Evolutionary conservation across 1,140 invertebrate genomes (phyloP), one percentile per base, ranked within the genome.

Genomic region (Cotesia vestalis): DNA sequence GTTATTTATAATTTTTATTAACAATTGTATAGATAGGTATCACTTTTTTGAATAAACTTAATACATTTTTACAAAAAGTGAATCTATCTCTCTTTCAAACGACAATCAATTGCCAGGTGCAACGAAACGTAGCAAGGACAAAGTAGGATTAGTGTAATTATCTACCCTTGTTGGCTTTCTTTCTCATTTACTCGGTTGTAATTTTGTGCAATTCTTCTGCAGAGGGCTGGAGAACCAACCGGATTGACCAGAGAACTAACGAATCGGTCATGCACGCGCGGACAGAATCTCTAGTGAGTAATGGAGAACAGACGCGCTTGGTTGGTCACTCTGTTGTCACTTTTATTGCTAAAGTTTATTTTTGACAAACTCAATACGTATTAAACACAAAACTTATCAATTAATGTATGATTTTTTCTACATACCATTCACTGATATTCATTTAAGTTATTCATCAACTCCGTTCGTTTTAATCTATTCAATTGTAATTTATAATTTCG

Each of bases 81-180:
- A 64, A 40, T 51, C 52, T 73, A 74, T 73, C 71, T 52, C 75
- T 78, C 76, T 78, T 80, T 82, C 75, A 27, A 27, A 75, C 72
- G 74, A 74, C 66, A 77, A 76, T 78, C 80, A 68, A 74, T 82
- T 83, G 77, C 78, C 73, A 63, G 35, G 40, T 71, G 80, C 79
- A 82, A 83, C 79, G 76, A 78, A 72, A 76, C 74, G 78, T 66
- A 83, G 80, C 76, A 78, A 79, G 72, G 75, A 71, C 38, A 63
- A 51, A 14, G 34, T 66, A 66, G 12, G 20, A 52, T 38, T 4
- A n/a, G 63, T 61, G 63, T 55, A 72, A 72, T 72, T 72, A 72
- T 66, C 62, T 63, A 63, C 70, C 70, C 63, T 63, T 71, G 69
- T 71, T 71, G 69, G 35, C 69, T 27, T 63, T 72, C 62, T 61